These are phyloP conservation scores for Pomacea canaliculata DNA, from an alignment of 2,888 invertebrate genomes.

Conservation along the genomic window DNA sequence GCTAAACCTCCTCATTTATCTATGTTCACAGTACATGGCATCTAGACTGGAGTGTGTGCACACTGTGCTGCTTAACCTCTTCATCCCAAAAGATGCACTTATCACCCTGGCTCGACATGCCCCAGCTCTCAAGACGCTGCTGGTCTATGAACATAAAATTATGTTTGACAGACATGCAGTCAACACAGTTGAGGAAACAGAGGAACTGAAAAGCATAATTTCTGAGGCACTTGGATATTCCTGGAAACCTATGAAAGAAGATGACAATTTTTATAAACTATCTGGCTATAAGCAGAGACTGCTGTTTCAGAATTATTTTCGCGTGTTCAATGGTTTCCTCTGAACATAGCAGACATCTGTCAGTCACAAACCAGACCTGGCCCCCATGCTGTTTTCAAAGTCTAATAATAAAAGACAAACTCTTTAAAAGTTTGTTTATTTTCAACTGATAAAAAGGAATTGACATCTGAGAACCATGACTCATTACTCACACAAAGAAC, in stretches of 20 bases:
- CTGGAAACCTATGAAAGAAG: conserved; percentile 9
- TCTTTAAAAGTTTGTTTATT: too few species aligned
- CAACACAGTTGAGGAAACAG: background rate
- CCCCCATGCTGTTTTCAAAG: too few species aligned
- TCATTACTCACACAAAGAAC: too few species aligned
- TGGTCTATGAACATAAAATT: conserved; percentile 22
- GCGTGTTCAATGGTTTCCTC: conserved; percentile 20
- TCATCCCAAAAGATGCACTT: conserved; percentile 19
- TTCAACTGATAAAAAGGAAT: too few species aligned
- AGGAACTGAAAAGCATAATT: conserved; percentile 1
- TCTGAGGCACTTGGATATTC: conserved; percentile 3
- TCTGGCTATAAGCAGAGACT: conserved; percentile 5
- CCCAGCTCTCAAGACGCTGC: background rate
- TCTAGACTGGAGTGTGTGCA: background rate
- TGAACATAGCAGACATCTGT: background rate
- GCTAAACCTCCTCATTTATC: conserved; percentile 9
- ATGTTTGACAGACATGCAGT: conserved; percentile 9
- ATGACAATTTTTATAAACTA: conserved; percentile 15
- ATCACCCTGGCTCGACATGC: conserved; percentile 3
- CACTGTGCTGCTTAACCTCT: conserved; percentile 12
- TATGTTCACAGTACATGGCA: conserved; percentile 16
- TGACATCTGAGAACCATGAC: too few species aligned
- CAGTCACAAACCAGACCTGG: too few species aligned
- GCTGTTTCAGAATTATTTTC: conserved; percentile 16
- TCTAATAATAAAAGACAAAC: too few species aligned